Evolutionary conservation across 2,797 vertebrate species (phyloP).

Genomic region (Iguana delicatissima): DNA sequence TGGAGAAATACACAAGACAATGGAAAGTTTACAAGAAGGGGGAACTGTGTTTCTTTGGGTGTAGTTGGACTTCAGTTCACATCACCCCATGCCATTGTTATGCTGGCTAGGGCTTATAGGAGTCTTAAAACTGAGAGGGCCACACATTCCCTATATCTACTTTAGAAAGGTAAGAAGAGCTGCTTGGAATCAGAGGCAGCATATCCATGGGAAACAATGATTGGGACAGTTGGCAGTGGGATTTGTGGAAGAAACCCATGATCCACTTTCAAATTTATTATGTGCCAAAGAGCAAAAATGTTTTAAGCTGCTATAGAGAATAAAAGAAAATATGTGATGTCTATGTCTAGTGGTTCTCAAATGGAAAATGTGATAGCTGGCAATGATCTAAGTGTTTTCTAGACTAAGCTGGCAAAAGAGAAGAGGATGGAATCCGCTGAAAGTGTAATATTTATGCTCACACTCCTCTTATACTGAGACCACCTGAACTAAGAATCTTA

Average conservation of each 20-base stretch:
- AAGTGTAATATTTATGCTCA: background rate
- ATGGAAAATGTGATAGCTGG: background rate
- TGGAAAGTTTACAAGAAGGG: background rate
- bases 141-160: background rate
- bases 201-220: background rate
- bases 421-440: background rate
- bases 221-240: background rate
- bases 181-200: conserved; percentile 22
- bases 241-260: background rate
- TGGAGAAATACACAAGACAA: background rate
- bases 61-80: no score
- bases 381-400: background rate
- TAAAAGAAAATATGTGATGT: background rate
- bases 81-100: no score
- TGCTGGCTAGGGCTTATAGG: no score
- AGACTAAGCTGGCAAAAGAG: background rate
- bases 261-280: background rate
- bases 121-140: background rate
- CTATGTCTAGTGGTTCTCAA: background rate
- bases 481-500: background rate
- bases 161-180: accelerated
- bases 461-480: background rate
- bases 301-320: background rate
- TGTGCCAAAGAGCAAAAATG: background rate
- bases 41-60: no score